Evolutionary conservation across 2,888 invertebrate species (phyloP).

Genomic region (Drosophila rellima): DNA sequence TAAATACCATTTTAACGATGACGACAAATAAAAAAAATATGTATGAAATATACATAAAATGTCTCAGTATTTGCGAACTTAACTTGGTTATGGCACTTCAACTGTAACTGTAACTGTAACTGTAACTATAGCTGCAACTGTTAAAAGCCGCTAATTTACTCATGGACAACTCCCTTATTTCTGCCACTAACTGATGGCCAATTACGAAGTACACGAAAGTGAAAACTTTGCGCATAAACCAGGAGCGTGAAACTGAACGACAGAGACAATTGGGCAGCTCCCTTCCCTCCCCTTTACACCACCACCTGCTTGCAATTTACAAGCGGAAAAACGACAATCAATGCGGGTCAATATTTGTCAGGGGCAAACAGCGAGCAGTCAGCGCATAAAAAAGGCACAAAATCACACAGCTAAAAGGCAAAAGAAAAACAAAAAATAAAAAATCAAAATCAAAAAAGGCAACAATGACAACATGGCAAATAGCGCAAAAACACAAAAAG

Average conservation of each 20-base stretch:
- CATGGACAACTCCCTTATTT: neutral
- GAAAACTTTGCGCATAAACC: constrained; percentile 64
- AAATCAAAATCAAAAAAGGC: constrained; percentile 48
- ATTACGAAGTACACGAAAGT: constrained; percentile 64
- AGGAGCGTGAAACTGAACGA: constrained; percentile 53
- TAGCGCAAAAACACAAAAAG: constrained; percentile 39
- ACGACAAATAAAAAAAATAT: constrained; percentile 48
- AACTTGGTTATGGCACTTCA: neutral
- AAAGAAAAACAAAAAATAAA: constrained; percentile 55
- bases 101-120: constrained; percentile 13
- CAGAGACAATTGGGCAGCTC: constrained; percentile 6
- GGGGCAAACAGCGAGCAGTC: constrained; percentile 66
- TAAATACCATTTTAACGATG: constrained; percentile 79
- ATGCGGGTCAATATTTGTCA: constrained; percentile 84
- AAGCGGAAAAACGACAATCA: constrained; percentile 85
- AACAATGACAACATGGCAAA: constrained; percentile 51
- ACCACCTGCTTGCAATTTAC: constrained; percentile 68
- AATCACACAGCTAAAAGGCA: constrained; percentile 69
- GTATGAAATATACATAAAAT: constrained; percentile 59
- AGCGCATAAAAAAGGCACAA: constrained; percentile 61
- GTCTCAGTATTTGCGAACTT: constrained; percentile 47
- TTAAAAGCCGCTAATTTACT: constrained; percentile 46
- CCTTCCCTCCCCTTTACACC: neutral
- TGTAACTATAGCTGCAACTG: constrained; percentile 34
- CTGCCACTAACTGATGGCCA: constrained; percentile 34